phyloP scores from a whole-genome alignment of 2,888 invertebrate species.

The Mythimna lalbum region DNA sequence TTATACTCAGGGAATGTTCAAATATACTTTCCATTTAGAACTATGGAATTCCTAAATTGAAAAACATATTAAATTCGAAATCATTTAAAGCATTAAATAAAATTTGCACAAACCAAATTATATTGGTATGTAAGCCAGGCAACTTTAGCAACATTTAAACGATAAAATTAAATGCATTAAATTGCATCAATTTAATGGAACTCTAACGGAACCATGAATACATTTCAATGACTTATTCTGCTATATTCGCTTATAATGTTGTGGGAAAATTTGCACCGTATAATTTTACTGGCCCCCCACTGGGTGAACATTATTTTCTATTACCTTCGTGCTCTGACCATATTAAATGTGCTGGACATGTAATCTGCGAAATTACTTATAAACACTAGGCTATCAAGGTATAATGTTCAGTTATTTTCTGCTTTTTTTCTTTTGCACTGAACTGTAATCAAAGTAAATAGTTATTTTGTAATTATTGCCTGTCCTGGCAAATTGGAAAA shows the following conservation, averaged over 20 bases:
- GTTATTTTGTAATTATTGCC: slow-evolving; percentile 19
- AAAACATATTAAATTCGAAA: neutral
- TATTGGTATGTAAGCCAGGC: neutral
- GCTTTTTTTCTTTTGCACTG: slow-evolving; percentile 37
- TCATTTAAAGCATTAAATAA: neutral
- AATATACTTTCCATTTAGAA: too few species aligned
- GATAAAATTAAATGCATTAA: neutral
- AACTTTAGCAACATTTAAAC: neutral
- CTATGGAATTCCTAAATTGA: too few species aligned
- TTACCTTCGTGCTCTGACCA: slow-evolving; percentile 58
- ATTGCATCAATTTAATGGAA: neutral
- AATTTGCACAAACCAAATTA: neutral
- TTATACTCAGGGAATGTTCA: too few species aligned
- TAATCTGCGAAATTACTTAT: slow-evolving; percentile 58
- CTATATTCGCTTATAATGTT: slow-evolving; percentile 12
- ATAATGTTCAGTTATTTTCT: slow-evolving; percentile 39
- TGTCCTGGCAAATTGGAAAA: slow-evolving; percentile 1
- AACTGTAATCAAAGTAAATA: slow-evolving; percentile 42
- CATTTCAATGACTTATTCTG: slow-evolving; percentile 13
- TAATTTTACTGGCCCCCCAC: slow-evolving; percentile 48
- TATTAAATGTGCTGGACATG: slow-evolving; percentile 57
- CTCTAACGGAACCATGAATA: slow-evolving; percentile 19
- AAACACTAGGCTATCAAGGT: slow-evolving; percentile 42
- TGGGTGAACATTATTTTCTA: slow-evolving; percentile 59
- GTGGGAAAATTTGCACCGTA: slow-evolving; percentile 42